phyloP scores from a whole-genome alignment of 2,797 vertebrate genomes.

The Neostethus bicornis region DNA sequence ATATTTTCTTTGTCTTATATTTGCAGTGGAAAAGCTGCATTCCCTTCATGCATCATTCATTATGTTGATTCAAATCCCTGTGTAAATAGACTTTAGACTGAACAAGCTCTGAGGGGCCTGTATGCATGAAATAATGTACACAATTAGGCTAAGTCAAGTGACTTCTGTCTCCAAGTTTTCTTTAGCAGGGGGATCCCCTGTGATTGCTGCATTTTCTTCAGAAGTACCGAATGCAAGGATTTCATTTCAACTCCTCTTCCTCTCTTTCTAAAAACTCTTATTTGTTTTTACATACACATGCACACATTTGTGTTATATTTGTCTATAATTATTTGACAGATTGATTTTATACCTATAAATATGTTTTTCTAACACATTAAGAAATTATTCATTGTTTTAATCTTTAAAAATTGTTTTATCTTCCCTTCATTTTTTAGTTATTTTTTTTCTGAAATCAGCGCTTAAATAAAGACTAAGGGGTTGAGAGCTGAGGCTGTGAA shows the following conservation, averaged over 20 bases:
- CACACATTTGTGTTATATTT: too few species aligned
- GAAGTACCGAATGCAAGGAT: slow-evolving; percentile 37
- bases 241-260: too few species aligned
- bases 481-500: slow-evolving; percentile 52
- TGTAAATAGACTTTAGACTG: slow-evolving; percentile 73
- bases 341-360: too few species aligned
- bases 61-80: slow-evolving; percentile 72
- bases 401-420: background rate
- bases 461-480: slow-evolving; percentile 11
- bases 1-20: slow-evolving; percentile 44
- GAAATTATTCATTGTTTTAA: slow-evolving; percentile 1
- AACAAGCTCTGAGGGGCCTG: slow-evolving; percentile 61
- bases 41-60: slow-evolving; percentile 62
- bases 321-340: too few species aligned
- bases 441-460: slow-evolving; percentile 11
- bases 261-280: too few species aligned
- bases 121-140: slow-evolving; percentile 66
- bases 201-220: slow-evolving; percentile 45
- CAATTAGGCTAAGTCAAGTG: slow-evolving; percentile 49
- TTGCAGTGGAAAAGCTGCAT: slow-evolving; percentile 59
- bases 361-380: too few species aligned
- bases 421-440: background rate
- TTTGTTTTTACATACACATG: too few species aligned
- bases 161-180: slow-evolving; percentile 74
- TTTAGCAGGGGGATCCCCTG: slow-evolving; percentile 80